Conservation (phyloP, 2,888 invertebrate genomes). For the Platycnemis pennipes region DNA sequence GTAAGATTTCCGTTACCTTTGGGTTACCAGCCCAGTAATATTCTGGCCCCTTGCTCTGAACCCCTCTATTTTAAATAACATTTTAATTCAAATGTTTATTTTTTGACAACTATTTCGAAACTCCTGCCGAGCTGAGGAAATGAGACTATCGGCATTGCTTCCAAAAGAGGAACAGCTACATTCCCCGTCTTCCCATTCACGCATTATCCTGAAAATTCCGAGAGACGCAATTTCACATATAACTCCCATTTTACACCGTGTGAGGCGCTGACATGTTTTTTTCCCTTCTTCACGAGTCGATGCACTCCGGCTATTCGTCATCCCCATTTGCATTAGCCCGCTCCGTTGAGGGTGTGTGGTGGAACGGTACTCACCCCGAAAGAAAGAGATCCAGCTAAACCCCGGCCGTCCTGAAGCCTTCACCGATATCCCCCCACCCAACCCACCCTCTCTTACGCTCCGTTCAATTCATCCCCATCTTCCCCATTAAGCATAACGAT, state of each 20-base stretch:
- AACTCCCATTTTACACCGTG: neutral
- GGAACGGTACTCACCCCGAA: neutral
- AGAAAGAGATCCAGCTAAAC: neutral
- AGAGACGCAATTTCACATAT: neutral
- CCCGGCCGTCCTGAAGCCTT: neutral
- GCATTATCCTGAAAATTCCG: neutral
- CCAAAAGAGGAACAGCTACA: neutral
- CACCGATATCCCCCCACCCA: neutral
- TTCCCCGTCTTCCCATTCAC: neutral
- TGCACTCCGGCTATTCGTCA: neutral
- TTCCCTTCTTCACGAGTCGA: neutral
- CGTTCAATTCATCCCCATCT: constrained; percentile 41
- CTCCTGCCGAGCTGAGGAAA: neutral
- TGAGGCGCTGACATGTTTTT: neutral
- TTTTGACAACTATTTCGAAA: neutral
- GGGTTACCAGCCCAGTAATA: too few relatives aligned
- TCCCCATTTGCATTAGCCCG: neutral
- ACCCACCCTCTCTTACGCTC: neutral
- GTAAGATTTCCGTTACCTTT: too few relatives aligned
- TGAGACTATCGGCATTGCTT: neutral
- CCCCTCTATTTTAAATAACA: too few relatives aligned
- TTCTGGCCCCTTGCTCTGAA: too few relatives aligned
- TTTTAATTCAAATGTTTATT: too few relatives aligned
- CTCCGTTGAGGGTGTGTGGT: too few relatives aligned
- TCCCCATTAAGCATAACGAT: constrained; percentile 46